Evolutionary conservation across 92 coral and sea anemone genomes (phyloP).

Genomic region (Isaurus tuberculatus): DNA sequence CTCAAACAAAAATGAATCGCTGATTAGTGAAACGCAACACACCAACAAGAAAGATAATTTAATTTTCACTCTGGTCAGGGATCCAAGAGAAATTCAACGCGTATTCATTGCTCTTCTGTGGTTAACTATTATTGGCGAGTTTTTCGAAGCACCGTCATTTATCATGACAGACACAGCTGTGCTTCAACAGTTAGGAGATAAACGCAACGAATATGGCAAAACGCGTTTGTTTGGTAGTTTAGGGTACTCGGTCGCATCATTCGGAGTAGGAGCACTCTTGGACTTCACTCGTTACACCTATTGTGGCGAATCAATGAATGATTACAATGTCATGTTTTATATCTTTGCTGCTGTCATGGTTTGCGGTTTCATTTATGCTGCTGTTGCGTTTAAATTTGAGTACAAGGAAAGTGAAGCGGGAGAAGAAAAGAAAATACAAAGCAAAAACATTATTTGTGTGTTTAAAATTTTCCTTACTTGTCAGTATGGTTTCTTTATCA

Average conservation of each 20-base stretch:
- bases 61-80: slow-evolving; percentile 58
- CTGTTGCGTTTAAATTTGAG: slow-evolving; percentile 74
- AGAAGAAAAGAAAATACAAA: slow-evolving; percentile 16
- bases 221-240: slow-evolving; percentile 92
- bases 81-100: slow-evolving; percentile 72
- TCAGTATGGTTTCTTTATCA: slow-evolving; percentile 80
- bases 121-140: slow-evolving; percentile 86
- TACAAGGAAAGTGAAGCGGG: slow-evolving; percentile 61
- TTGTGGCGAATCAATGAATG: slow-evolving; percentile 87
- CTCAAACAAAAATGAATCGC: neutral
- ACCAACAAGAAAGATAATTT: slow-evolving; percentile 2
- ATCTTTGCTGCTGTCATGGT: slow-evolving; percentile 85
- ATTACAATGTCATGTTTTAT: slow-evolving; percentile 87
- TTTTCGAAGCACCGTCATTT: slow-evolving; percentile 96
- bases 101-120: slow-evolving; percentile 75
- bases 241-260: slow-evolving; percentile 92
- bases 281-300: slow-evolving; percentile 83
- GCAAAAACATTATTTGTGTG: slow-evolving; percentile 39
- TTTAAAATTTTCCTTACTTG: slow-evolving; percentile 68
- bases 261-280: slow-evolving; percentile 89
- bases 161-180: slow-evolving; percentile 93
- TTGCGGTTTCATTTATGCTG: slow-evolving; percentile 76
- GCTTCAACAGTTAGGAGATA: slow-evolving; percentile 86
- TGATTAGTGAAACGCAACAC: neutral
- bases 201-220: slow-evolving; percentile 89